These are phyloP conservation scores for Toxotes jaculatrix DNA, from an alignment of 2,113 vertebrate genomes.

Conservation along the genomic window DNA sequence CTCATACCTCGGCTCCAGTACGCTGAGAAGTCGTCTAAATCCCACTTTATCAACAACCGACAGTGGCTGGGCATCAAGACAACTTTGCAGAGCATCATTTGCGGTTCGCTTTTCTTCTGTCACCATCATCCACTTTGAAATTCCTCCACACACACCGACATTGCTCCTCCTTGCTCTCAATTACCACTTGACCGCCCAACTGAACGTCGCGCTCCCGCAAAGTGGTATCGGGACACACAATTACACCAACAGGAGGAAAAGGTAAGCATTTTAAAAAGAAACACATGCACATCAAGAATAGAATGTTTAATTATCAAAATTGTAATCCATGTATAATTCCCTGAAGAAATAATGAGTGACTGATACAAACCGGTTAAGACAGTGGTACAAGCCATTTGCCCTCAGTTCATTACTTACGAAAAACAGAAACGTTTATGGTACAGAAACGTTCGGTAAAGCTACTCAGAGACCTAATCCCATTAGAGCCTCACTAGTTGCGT, in stretches of 20 bases:
- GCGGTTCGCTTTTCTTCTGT: too few relatives aligned
- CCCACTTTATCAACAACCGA: too few relatives aligned
- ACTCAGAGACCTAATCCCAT: constrained; percentile 7
- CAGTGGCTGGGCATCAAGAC: too few relatives aligned
- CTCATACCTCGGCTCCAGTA: too few relatives aligned
- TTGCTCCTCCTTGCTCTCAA: too few relatives aligned
- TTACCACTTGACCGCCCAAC: too few relatives aligned
- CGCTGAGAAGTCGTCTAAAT: too few relatives aligned
- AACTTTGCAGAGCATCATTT: too few relatives aligned
- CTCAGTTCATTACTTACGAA: not conserved
- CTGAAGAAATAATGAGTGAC: constrained; percentile 46
- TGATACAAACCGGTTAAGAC: constrained; percentile 31
- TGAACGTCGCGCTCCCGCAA: too few relatives aligned
- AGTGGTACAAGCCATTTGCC: constrained; percentile 5
- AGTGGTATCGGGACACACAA: not conserved
- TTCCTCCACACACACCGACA: too few relatives aligned
- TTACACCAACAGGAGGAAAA: not conserved
- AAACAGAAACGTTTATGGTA: not conserved
- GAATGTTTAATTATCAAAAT: constrained; percentile 70
- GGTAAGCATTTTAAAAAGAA: not conserved
- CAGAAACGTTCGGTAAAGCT: constrained; percentile 14
- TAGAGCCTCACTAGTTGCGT: not conserved
- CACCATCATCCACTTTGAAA: too few relatives aligned
- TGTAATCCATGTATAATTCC: constrained; percentile 59
- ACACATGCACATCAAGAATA: constrained; percentile 17